phyloP scores from a whole-genome alignment of 2,888 invertebrate genomes.

The Lapara coniferarum region DNA sequence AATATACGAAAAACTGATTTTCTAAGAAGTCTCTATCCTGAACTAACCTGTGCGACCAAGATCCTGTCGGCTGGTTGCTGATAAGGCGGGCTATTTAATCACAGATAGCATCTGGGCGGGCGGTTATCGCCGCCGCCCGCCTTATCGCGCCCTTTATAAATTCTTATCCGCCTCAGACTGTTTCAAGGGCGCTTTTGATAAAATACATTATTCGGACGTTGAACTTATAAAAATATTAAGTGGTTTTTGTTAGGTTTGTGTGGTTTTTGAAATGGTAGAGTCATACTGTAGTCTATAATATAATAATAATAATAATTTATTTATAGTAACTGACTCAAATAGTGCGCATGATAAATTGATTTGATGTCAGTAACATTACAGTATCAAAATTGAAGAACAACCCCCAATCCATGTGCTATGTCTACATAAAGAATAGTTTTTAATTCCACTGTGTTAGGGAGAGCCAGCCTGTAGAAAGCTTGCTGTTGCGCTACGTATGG shows the following conservation, averaged over 20 bases:
- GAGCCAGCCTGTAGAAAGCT: too few relatives aligned
- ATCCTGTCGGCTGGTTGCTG: constrained; percentile 60
- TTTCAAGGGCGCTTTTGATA: constrained; percentile 50
- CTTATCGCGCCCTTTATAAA: constrained; percentile 67
- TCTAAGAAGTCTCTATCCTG: constrained; percentile 34
- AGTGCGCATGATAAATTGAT: too few relatives aligned
- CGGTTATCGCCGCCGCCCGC: constrained; percentile 67
- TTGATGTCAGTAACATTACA: too few relatives aligned
- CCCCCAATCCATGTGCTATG: too few relatives aligned
- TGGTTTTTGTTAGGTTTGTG: not conserved
- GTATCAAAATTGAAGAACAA: too few relatives aligned
- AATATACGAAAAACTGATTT: too few relatives aligned
- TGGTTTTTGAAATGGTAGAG: not conserved
- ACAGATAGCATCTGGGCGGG: constrained; percentile 75
- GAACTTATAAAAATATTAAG: constrained; percentile 11
- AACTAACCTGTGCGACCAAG: constrained; percentile 57
- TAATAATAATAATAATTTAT: too few relatives aligned
- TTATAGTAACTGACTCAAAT: too few relatives aligned
- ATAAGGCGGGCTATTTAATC: constrained; percentile 77
- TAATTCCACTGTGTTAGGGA: too few relatives aligned
- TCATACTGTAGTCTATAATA: not conserved
- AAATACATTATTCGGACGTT: constrained; percentile 26
- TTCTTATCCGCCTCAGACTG: constrained; percentile 52
- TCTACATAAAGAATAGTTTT: too few relatives aligned
- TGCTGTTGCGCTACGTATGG: too few relatives aligned